Conservation (phyloP, 2,113 vertebrate genomes). For the Proteles cristata region DNA sequence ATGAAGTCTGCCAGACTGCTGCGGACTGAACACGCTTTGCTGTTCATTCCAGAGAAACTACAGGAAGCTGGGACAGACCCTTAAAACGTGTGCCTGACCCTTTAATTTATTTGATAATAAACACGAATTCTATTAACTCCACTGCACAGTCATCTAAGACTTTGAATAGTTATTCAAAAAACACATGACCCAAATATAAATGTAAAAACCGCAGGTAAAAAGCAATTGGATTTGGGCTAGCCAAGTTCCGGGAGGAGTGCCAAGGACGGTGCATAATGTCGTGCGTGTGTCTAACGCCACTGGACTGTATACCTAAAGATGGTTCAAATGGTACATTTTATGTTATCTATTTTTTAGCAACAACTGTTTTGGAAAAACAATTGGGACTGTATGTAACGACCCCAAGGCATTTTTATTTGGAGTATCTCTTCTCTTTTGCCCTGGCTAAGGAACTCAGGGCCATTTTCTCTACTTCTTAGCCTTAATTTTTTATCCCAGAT, state of each 20-base stretch:
- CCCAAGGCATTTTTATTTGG: fast-evolving
- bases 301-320: fast-evolving
- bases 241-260: background rate
- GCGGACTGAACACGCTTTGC: fast-evolving
- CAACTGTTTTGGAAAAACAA: background rate
- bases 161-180: background rate
- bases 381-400: fast-evolving
- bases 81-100: fast-evolving
- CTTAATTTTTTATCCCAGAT: background rate
- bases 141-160: background rate
- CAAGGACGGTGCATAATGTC: fast-evolving
- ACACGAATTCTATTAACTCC: background rate
- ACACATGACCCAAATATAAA: background rate
- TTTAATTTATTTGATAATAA: background rate
- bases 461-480: background rate
- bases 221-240: background rate
- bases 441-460: background rate
- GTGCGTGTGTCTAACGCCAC: fast-evolving
- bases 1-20: fast-evolving
- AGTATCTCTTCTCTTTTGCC: background rate
- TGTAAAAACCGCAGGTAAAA: background rate
- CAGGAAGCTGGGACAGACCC: fast-evolving
- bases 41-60: background rate
- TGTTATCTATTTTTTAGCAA: no score
- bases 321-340: background rate